Conservation (phyloP, 2,113 vertebrate genomes). For the Bos indicus region DNA sequence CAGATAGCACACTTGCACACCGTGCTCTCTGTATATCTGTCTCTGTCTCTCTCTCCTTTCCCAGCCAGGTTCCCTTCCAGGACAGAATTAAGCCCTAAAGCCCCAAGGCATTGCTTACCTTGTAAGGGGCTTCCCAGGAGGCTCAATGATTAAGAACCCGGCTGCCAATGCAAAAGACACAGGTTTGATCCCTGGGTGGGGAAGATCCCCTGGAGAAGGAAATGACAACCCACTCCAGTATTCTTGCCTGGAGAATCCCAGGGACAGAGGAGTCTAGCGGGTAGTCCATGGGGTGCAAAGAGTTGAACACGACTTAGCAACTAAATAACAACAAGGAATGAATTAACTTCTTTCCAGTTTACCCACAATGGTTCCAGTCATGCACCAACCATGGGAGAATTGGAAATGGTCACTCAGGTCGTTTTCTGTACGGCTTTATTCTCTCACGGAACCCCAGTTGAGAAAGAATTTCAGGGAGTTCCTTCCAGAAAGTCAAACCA, state of each 20-base stretch:
- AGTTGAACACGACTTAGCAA: neutral
- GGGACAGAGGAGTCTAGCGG: neutral
- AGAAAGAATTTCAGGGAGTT: neutral
- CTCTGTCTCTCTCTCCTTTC: neutral
- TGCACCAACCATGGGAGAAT: neutral
- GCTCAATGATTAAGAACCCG: neutral
- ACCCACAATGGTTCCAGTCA: neutral
- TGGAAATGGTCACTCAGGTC: neutral
- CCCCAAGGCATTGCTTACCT: neutral
- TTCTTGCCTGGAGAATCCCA: neutral
- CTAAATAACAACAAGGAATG: neutral
- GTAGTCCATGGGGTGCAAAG: neutral
- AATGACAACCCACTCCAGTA: neutral
- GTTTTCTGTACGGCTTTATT: neutral
- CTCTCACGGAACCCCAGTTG: neutral
- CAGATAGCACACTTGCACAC: neutral
- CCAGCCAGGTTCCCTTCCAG: neutral
- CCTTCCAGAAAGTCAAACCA: neutral
- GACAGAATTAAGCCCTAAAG: neutral
- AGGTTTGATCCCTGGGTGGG: neutral
- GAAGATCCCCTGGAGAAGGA: neutral
- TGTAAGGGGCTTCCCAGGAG: neutral
- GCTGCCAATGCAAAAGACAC: neutral
- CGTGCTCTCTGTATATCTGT: neutral
- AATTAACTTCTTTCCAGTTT: neutral